Conservation (phyloP, 1,140 invertebrate genomes). For the Spodoptera litura region DNA sequence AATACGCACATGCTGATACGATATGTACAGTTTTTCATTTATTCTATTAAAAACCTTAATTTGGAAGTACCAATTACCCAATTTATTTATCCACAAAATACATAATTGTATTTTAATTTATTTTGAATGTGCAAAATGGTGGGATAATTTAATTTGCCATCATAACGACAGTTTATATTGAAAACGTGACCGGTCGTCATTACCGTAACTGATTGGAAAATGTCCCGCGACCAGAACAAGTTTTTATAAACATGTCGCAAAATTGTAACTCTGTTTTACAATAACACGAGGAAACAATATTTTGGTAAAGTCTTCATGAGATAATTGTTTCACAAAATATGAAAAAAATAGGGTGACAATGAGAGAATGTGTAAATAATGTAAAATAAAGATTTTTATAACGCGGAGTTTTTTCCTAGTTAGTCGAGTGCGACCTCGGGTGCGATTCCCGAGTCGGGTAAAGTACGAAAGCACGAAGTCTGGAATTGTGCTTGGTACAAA, state of each 20-base stretch:
- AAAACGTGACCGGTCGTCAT: slow-evolving; percentile 62
- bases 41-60: no score
- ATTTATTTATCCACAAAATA: background rate
- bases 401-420: no score
- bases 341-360: no score
- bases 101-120: background rate
- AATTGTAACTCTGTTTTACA: background rate
- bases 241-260: slow-evolving; percentile 28
- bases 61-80: no score
- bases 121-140: slow-evolving; percentile 7
- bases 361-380: no score
- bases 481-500: no score
- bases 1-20: no score
- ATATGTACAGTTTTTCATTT: no score
- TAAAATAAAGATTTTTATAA: no score
- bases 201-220: slow-evolving; percentile 54
- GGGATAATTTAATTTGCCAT: slow-evolving; percentile 52
- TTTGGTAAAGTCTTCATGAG: background rate
- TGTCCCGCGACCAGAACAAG: slow-evolving; percentile 27
- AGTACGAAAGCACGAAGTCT: no score
- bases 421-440: no score
- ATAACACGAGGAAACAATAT: background rate
- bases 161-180: slow-evolving; percentile 57
- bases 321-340: background rate
- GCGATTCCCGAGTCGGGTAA: no score